Evolutionary conservation across 2,113 vertebrate genomes (phyloP), one percentile per base, ranked within the genome.

Genomic region (Lepus europaeus): DNA sequence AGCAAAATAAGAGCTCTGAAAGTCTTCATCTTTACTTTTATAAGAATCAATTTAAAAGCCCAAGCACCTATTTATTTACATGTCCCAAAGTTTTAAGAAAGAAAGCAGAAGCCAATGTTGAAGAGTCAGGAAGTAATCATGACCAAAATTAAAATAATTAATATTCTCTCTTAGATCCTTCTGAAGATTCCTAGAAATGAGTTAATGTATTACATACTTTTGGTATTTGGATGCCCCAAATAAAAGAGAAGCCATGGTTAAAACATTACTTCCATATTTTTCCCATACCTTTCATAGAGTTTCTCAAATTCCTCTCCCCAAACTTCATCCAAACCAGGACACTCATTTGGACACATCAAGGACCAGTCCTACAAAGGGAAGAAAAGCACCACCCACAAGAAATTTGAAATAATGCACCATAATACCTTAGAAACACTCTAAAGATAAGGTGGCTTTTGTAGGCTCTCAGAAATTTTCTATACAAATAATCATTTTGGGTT

Each of bases 241-340:
- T 74, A 94, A 95, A 94, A 95, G 36, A 91, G 59, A 96, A 91
- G 94, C 7, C 6, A 70, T 19, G 8, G 27, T 87, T 93, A 92
- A 89, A 92, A 74, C 53, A 78, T 82, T 81, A 74, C 27, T 93
- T 82, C 70, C 25, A 33, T 45, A 69, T 68, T 78, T 93, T 90
- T 76, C 33, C 29, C 96, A 94, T 97, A 99, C 99, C 98, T 99
- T 88, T 99, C 99, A 94, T 99, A 99, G 0, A 99, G 98, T 36
- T 99, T 98, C 98, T 99, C 99, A 98, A 99, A 99, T 79, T 99
- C 99, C 89, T 99, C 99, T 96, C 99, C 99, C 99, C 99, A 99
- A 2, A 99, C 99, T 2, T 99, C 99, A 39, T 99, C 98, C 13
- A 99, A 97, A 31, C 99, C 99, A 3, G 99, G 99, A 97, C 99